A percentile compares a stretch with the other conserved stretches of the same genome.
Evolutionary conservation across 2,888 invertebrate genomes (phyloP).

Genomic region (Chalcis sispes): DNA sequence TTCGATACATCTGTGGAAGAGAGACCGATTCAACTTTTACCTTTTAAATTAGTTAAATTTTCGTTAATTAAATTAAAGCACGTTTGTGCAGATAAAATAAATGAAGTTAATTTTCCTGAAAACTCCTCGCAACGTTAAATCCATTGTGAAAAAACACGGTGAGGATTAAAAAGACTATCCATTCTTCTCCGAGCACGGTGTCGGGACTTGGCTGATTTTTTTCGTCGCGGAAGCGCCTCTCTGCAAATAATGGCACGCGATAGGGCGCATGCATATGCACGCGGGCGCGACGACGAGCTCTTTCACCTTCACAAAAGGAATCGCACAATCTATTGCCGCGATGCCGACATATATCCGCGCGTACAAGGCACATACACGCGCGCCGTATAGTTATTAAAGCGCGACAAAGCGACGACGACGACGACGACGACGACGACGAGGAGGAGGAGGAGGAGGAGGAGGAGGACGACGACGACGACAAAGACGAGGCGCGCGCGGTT

Average conservation of each 20-base stretch:
- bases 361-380: no score
- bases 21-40: slow-evolving; percentile 21
- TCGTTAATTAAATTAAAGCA: neutral
- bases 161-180: neutral
- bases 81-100: no score
- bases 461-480: no score
- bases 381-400: slow-evolving; percentile 35
- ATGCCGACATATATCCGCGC: slow-evolving; percentile 1
- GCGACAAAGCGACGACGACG: slow-evolving; percentile 33
- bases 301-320: slow-evolving; percentile 39
- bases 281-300: slow-evolving; percentile 28
- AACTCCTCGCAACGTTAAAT: no score
- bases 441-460: no score
- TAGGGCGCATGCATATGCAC: neutral
- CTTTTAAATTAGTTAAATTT: neutral
- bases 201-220: neutral
- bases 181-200: neutral
- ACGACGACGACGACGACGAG: no score
- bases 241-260: neutral
- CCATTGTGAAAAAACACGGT: no score
- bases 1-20: no score
- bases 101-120: no score
- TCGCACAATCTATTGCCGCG: slow-evolving; percentile 36
- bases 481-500: neutral
- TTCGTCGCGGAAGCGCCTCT: neutral